These are phyloP conservation scores for cat (Felis catus) DNA, from an alignment of 2,113 vertebrate species.

Conservation along the genomic window F.catus_Fca126_mat1.0 CM031412.1:184907001-184907500, in stretches of 20 bases:
- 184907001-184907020: background rate
- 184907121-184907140: conserved; percentile 12
- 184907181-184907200: background rate
- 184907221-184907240: background rate
- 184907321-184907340: background rate
- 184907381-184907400: background rate
- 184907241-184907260: background rate
- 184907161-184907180: background rate
- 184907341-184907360: background rate
- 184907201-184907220: background rate
- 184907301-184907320: background rate
- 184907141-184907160: background rate
- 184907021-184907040: conserved; percentile 15
- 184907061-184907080: conserved; percentile 54
- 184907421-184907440: background rate
- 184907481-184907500: background rate
- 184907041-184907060: conserved; percentile 53
- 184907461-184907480: background rate
- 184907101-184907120: conserved; percentile 20
- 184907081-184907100: conserved; percentile 55
- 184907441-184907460: background rate
- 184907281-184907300: background rate
- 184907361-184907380: background rate
- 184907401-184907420: background rate
- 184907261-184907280: background rate